Evolutionary conservation across 2,888 invertebrate genomes (phyloP).

Genomic region (Nemurella pictetii): DNA sequence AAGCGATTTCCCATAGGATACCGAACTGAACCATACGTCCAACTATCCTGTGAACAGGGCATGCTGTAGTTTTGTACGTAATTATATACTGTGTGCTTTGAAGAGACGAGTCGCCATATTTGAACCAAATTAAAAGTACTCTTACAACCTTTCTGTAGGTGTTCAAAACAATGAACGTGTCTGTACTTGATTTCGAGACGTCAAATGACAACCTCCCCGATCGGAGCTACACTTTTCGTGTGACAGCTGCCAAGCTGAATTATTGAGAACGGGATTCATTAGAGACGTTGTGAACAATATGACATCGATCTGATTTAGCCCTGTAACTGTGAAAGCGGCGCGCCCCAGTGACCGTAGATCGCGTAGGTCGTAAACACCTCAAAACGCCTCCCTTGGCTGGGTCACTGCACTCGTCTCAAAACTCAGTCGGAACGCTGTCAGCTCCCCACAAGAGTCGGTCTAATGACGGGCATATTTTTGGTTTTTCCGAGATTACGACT

Average conservation of each 20-base stretch:
- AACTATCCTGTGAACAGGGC: slow-evolving; percentile 37
- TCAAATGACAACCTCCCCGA: not conserved
- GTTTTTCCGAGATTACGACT: not conserved
- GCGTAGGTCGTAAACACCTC: slow-evolving; percentile 1
- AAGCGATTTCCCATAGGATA: not conserved
- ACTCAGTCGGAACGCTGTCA: not conserved
- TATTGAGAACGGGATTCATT: slow-evolving; percentile 9
- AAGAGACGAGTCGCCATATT: slow-evolving; percentile 54
- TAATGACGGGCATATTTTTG: not conserved
- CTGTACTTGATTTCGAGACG: not conserved
- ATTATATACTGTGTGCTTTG: slow-evolving; percentile 47
- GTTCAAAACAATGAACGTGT: slow-evolving; percentile 9
- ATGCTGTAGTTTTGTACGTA: slow-evolving; percentile 44
- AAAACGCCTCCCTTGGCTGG: not conserved
- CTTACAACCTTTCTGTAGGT: slow-evolving; percentile 5
- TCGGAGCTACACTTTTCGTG: not conserved
- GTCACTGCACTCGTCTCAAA: not conserved
- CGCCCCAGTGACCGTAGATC: slow-evolving; percentile 26
- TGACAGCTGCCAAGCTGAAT: not conserved
- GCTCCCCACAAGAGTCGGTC: not conserved
- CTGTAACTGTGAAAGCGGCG: slow-evolving; percentile 31
- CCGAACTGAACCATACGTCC: not conserved
- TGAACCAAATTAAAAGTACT: slow-evolving; percentile 49
- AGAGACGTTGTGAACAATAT: slow-evolving; percentile 8
- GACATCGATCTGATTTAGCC: slow-evolving; percentile 34